phyloP scores from a whole-genome alignment of 1,140 invertebrate genomes.

The Argopecten irradians region DNA sequence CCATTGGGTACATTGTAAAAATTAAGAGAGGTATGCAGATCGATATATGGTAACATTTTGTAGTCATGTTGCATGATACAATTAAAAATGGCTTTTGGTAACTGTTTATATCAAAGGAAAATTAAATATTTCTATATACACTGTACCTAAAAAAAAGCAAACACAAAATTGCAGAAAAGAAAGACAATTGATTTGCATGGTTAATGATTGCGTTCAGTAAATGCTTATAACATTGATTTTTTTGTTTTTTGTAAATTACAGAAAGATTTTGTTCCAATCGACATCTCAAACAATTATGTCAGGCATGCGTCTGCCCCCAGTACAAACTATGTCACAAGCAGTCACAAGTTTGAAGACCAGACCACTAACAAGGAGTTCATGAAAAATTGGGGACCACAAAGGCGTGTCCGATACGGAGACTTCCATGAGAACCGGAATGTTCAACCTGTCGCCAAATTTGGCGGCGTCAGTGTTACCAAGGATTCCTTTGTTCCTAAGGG shows the following conservation, averaged over 20 bases:
- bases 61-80: no score
- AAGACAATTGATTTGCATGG: no score
- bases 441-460: slow-evolving; percentile 63
- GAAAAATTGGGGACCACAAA: slow-evolving; percentile 62
- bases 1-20: no score
- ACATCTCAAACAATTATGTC: slow-evolving; percentile 49
- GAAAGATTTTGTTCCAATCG: slow-evolving; percentile 67
- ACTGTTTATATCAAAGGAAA: no score
- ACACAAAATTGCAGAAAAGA: no score
- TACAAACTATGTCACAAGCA: slow-evolving; percentile 43
- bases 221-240: no score
- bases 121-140: no score
- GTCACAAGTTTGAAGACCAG: slow-evolving; percentile 66
- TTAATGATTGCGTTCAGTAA: no score
- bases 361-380: slow-evolving; percentile 70
- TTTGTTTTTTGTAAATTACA: slow-evolving; percentile 51
- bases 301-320: slow-evolving; percentile 40
- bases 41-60: no score
- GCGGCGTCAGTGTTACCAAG: slow-evolving; percentile 62
- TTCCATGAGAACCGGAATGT: slow-evolving; percentile 69
- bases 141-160: no score
- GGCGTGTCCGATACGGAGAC: slow-evolving; percentile 65
- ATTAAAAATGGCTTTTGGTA: no score
- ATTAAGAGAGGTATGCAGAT: no score
- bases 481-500: slow-evolving; percentile 62